phyloP scores from a whole-genome alignment of 2,888 invertebrate genomes.

The Drosophila anomelani region DNA sequence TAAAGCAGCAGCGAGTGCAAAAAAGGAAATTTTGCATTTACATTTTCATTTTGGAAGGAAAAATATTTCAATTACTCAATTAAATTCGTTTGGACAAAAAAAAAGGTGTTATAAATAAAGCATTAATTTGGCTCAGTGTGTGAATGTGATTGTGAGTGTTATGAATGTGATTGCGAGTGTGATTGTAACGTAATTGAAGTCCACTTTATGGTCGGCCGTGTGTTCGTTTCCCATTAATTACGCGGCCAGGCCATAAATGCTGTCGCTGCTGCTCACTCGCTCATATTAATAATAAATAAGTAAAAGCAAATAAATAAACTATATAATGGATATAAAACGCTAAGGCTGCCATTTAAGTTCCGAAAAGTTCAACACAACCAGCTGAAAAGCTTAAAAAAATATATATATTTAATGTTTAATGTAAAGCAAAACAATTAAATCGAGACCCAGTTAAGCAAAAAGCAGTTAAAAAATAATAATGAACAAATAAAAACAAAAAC shows the following conservation, averaged over 20 bases:
- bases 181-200: constrained; percentile 59
- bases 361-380: constrained; percentile 70
- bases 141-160: constrained; percentile 12
- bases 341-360: constrained; percentile 60
- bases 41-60: constrained; percentile 28
- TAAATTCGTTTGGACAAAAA: constrained; percentile 59
- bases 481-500: background rate
- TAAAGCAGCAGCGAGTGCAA: constrained; percentile 53
- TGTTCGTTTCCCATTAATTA: constrained; percentile 67
- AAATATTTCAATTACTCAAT: constrained; percentile 75
- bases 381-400: constrained; percentile 54
- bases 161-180: constrained; percentile 27
- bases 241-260: constrained; percentile 45
- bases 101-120: constrained; percentile 70
- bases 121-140: constrained; percentile 15
- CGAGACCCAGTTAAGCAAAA: constrained; percentile 59
- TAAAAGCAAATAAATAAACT: constrained; percentile 67
- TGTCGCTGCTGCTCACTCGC: constrained; percentile 34
- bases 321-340: constrained; percentile 60
- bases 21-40: constrained; percentile 69
- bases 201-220: constrained; percentile 57
- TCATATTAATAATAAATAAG: constrained; percentile 65
- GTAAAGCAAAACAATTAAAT: constrained; percentile 67
- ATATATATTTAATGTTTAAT: constrained; percentile 18
- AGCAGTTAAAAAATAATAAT: constrained; percentile 6